Conservation (phyloP, 2,113 vertebrate species). For the Misgurnus mizolepis region DNA sequence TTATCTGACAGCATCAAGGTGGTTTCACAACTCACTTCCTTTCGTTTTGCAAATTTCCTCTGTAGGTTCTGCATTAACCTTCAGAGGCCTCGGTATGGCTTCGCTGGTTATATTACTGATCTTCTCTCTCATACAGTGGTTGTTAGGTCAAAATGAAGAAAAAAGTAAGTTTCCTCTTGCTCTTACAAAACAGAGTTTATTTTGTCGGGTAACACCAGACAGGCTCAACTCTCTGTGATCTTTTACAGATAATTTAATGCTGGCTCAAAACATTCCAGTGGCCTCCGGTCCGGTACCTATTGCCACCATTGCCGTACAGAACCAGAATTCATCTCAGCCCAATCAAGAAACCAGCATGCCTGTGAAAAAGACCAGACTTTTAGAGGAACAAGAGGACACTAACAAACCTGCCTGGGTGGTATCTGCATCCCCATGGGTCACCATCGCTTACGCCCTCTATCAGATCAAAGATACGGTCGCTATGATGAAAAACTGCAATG, state of each 20-base stretch:
- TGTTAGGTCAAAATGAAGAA: slow-evolving; percentile 78
- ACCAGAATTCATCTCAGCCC: slow-evolving; percentile 63
- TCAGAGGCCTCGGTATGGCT: slow-evolving; percentile 95
- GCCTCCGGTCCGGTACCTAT: slow-evolving; percentile 96
- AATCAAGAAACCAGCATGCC: slow-evolving; percentile 70
- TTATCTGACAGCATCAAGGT: background rate
- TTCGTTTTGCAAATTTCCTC: slow-evolving; percentile 15
- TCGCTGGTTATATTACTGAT: slow-evolving; percentile 93
- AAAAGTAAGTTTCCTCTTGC: slow-evolving; percentile 77
- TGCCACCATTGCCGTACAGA: slow-evolving; percentile 91
- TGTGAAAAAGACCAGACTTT: slow-evolving; percentile 87
- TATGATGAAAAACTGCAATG: slow-evolving; percentile 68
- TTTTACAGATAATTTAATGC: slow-evolving; percentile 83
- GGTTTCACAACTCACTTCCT: background rate
- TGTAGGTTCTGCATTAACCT: slow-evolving; percentile 88
- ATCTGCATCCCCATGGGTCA: slow-evolving; percentile 92
- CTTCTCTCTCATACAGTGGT: slow-evolving; percentile 90
- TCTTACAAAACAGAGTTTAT: background rate
- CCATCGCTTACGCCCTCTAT: slow-evolving; percentile 85
- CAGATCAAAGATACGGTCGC: slow-evolving; percentile 88
- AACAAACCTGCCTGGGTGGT: slow-evolving; percentile 90
- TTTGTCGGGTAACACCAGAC: background rate
- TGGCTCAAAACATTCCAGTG: slow-evolving; percentile 95
- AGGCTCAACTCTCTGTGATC: background rate
- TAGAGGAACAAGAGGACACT: slow-evolving; percentile 93